Base-by-base conservation (phyloP, 2,888 invertebrate genomes). In the Napeogenes inachia region DNA sequence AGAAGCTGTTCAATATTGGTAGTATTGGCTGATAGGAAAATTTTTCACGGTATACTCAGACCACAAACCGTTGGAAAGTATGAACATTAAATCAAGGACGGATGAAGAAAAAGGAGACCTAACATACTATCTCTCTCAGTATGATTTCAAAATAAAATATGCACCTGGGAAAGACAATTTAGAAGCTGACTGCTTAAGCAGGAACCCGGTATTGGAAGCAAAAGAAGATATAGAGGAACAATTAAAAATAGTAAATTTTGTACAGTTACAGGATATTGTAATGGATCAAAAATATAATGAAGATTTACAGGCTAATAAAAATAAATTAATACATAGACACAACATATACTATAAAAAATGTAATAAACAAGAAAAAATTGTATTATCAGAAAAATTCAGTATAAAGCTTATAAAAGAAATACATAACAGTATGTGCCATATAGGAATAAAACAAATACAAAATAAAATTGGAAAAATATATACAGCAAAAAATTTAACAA, bases 111-210 rank as follows among this genome's bases (percentile, higher is more conserved):
- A 1, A 21, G n/a, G 32, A 32, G 10, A 33, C 32, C 10, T 54
- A 4, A 5, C 54, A 1, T 54, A 33, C 32, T 54, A 54, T 54
- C 35, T 54, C 4, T 54, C 54, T 13, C 54, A 72, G 68, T 56
- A 68, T 62, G 57, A 70, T 56, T 71, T 69, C 30, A 54, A 61
- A 60, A 63, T 70, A 42, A 68, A 64, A 66, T 72, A 70, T 66
- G n/a, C 54, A 38, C 68, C 69, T 57, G 68, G 69, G 59, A 69
- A 60, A 65, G 13, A 55, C 2, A 72, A 72, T 32, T 6, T 55
- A 42, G 69, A 72, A 64, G 72, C 70, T 21, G 70, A 70, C 59
- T 63, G 68, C 59, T 55, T 70, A 45, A 71, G 69, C 30, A 70
- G n/a, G n/a, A n/a, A n/a, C n/a, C n/a, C n/a, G n/a, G n/a, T n/a